A percentile compares a stretch with the other conserved stretches of the same genome.
Conservation (phyloP, 2,888 invertebrate genomes). For the Leptothorax acervorum region DNA sequence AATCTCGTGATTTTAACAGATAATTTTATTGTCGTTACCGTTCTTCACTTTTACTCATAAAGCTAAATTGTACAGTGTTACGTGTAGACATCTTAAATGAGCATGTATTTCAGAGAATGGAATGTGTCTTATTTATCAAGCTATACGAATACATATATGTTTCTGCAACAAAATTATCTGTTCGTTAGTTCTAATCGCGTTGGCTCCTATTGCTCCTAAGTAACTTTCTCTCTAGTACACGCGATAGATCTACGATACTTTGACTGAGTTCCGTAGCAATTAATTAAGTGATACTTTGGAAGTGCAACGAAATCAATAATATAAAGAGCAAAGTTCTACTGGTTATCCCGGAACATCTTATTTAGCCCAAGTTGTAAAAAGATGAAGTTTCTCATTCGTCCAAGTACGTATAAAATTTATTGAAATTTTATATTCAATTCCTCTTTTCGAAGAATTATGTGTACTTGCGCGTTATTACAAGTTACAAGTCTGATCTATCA, state of each 20-base stretch:
- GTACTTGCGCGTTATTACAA: neutral
- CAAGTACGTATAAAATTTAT: neutral
- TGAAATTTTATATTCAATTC: neutral
- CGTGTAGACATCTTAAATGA: neutral
- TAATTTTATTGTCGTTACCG: neutral
- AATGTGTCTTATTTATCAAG: slow-evolving; percentile 6
- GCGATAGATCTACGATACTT: slow-evolving; percentile 30
- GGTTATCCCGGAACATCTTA: neutral
- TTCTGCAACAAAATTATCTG: slow-evolving; percentile 35
- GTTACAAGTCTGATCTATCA: neutral
- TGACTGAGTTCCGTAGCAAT: slow-evolving; percentile 26
- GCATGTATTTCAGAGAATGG: neutral
- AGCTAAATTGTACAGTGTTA: neutral
- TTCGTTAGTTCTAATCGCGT: slow-evolving; percentile 17
- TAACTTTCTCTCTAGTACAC: slow-evolving; percentile 25
- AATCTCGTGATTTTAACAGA: neutral
- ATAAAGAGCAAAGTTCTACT: slow-evolving; percentile 9
- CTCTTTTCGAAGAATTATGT: neutral
- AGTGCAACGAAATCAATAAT: slow-evolving; percentile 14
- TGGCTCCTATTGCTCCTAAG: slow-evolving; percentile 34
- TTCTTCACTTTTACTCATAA: too few species aligned
- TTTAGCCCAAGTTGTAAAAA: neutral
- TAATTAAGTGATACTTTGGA: slow-evolving; percentile 30
- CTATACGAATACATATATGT: neutral
- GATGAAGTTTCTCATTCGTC: neutral